A percentile compares a stretch with the other conserved stretches of the same genome.
These are phyloP conservation scores for Ochropleura leucogaster DNA, from an alignment of 2,888 invertebrate species.

Conservation along the genomic window DNA sequence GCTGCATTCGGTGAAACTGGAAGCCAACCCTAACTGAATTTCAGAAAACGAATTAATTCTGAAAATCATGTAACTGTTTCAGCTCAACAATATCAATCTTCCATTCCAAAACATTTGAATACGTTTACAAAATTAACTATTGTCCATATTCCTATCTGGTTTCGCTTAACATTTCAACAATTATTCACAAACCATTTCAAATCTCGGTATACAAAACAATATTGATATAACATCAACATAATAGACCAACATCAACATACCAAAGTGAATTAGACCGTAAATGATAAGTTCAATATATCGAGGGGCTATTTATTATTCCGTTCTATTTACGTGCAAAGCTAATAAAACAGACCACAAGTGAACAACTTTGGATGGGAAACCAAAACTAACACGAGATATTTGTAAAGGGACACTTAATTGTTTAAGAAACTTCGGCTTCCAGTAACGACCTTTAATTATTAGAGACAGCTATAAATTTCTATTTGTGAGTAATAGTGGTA, in stretches of 20 bases:
- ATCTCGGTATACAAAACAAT: constrained; percentile 50
- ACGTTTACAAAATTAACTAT: constrained; percentile 53
- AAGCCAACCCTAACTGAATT: too few relatives aligned
- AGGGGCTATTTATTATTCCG: constrained; percentile 58
- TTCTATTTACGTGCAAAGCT: constrained; percentile 59
- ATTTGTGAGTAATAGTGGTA: constrained; percentile 70
- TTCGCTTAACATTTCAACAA: constrained; percentile 25
- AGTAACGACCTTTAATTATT: constrained; percentile 80
- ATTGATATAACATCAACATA: constrained; percentile 34
- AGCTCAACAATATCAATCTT: constrained; percentile 41
- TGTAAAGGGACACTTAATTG: constrained; percentile 74
- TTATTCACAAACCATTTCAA: constrained; percentile 34
- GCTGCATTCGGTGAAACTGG: too few relatives aligned
- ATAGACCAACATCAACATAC: constrained; percentile 46
- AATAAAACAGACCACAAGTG: constrained; percentile 66
- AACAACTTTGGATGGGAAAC: constrained; percentile 64
- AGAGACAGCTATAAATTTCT: constrained; percentile 79
- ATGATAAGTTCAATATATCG: constrained; percentile 58
- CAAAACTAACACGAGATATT: constrained; percentile 70
- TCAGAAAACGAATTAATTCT: too few relatives aligned
- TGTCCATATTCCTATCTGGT: constrained; percentile 35
- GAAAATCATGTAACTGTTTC: constrained; percentile 16
- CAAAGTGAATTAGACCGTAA: constrained; percentile 50
- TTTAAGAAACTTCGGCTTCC: constrained; percentile 75
- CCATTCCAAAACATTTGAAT: constrained; percentile 46